Base-by-base conservation (phyloP, 2,113 vertebrate species). In the Lipophrys pholis region DNA sequence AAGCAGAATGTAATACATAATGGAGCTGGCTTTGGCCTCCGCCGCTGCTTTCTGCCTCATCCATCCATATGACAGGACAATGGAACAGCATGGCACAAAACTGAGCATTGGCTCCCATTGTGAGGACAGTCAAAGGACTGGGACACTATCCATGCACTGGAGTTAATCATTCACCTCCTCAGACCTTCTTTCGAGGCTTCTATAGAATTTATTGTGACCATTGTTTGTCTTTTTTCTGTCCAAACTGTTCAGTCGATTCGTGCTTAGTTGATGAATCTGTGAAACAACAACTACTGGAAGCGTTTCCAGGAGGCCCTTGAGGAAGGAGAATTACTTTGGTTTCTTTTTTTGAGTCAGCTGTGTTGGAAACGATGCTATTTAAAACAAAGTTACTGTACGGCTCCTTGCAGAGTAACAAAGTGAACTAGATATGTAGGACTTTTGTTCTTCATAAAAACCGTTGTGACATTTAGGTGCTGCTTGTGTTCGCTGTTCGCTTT, bases 31-130 rank as follows among this genome's bases (percentile, higher is more conserved):
- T 64, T 14, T 36, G 7, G 70, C 74, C 67, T 80, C 39, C 73
- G 69, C 51, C 70, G 15, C 72, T 62, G 64, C 68, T 66, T 79
- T 62, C 21, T 7, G 69, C 69, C 73, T 83, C 89, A 84, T 89
- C 80, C 74, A 81, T 88, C 83, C 51, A 58, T 49, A n/a, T 80
- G 89, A 89, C 76, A 81, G 77, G 61, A 89, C 87, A 90, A 89
- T 89, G 68, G 81, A 73, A 51, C 72, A 69, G 76, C 76, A 53
- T 49, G 66, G 75, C 54, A 77, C 75, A 62, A 54, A 53, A 62
- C 79, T 59, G 68, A 79, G 77, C 61, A 21, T 35, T 55, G 71
- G 60, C 54, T 72, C 61, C 74, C 69, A 83, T 81, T 84, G 78
- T 81, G 64, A 77, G 65, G 50, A 68, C 60, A 77, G 75, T 75